A percentile compares a stretch with the other conserved stretches of the same genome.
phyloP scores from a whole-genome alignment of 2,888 invertebrate genomes.

The Anticlea derivata region DNA sequence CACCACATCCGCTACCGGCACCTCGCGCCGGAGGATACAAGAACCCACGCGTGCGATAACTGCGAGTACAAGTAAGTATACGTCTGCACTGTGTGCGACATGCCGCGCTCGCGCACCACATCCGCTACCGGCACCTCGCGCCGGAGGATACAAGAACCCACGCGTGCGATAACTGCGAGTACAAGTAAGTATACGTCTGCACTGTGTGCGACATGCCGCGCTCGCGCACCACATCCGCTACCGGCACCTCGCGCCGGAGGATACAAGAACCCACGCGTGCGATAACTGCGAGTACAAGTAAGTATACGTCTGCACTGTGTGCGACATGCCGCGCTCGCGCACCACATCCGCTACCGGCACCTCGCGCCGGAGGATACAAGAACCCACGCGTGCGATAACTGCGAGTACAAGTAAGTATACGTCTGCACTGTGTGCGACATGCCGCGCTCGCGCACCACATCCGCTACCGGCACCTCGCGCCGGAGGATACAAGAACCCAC shows the following conservation, averaged over 20 bases:
- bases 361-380: constrained; percentile 81
- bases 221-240: constrained; percentile 92
- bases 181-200: constrained; percentile 87
- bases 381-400: constrained; percentile 79
- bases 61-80: constrained; percentile 71
- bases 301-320: constrained; percentile 91
- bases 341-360: constrained; percentile 93
- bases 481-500: constrained; percentile 84
- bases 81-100: constrained; percentile 95
- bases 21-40: constrained; percentile 76
- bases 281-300: constrained; percentile 57
- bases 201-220: constrained; percentile 93
- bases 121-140: constrained; percentile 89
- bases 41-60: constrained; percentile 82
- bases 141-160: constrained; percentile 84
- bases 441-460: constrained; percentile 91
- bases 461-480: constrained; percentile 88
- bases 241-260: constrained; percentile 85
- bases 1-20: constrained; percentile 93
- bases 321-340: constrained; percentile 92
- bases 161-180: constrained; percentile 67
- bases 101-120: constrained; percentile 91
- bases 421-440: constrained; percentile 96
- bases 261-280: constrained; percentile 84
- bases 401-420: constrained; percentile 70